Evolutionary conservation across 1,140 invertebrate species (phyloP).

Genomic region (Sweltsa coloradensis): DNA sequence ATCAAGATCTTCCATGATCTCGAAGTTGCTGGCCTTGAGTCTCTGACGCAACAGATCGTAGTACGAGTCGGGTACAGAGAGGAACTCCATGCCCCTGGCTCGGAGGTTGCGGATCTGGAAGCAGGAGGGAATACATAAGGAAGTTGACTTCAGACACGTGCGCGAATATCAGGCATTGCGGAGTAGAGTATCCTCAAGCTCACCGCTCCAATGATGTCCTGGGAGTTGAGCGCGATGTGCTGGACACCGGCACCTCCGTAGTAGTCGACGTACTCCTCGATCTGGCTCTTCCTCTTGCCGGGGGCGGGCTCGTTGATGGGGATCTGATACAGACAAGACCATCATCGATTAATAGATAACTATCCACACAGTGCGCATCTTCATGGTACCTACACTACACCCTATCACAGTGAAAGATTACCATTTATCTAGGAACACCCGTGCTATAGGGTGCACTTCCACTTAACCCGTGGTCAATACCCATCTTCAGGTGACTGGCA

Average conservation of each 20-base stretch:
- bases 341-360: no score
- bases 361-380: no score
- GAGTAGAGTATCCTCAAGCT: conserved; percentile 27
- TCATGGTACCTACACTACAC: no score
- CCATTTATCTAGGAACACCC: no score
- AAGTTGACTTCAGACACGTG: no score
- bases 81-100: conserved; percentile 77
- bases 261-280: conserved; percentile 97
- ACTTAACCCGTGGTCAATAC: no score
- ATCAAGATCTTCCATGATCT: conserved; percentile 76
- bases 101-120: conserved; percentile 67
- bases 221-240: conserved; percentile 92
- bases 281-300: conserved; percentile 95
- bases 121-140: not conserved
- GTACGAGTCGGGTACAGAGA: conserved; percentile 81
- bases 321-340: conserved; percentile 54
- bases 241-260: conserved; percentile 96
- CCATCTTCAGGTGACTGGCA: no score
- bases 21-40: conserved; percentile 63
- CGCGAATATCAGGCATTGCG: no score
- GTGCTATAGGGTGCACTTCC: no score
- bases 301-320: conserved; percentile 96
- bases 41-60: conserved; percentile 75
- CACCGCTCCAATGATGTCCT: conserved; percentile 82
- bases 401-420: no score